phyloP scores from a whole-genome alignment of 2,888 invertebrate genomes.

The Ryuthela nishihirai region DNA sequence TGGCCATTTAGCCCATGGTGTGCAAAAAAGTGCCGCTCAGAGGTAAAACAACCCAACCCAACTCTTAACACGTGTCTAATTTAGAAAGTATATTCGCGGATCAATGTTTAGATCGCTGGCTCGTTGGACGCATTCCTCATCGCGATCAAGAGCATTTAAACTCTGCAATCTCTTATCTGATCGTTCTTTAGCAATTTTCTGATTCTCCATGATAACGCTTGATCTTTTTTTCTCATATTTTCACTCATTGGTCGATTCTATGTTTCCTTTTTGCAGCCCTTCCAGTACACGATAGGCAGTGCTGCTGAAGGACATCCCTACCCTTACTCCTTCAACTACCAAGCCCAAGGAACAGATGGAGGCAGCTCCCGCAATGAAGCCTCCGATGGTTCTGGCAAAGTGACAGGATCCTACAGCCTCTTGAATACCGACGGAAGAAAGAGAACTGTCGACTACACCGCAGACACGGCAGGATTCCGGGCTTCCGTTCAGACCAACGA shows the following conservation, averaged over 20 bases:
- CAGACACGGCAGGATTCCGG: slow-evolving; percentile 26
- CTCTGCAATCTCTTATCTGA: neutral
- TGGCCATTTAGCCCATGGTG: no score
- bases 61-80: no score
- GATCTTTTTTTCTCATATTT: neutral
- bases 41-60: no score
- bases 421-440: slow-evolving; percentile 21
- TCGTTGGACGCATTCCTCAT: neutral
- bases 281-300: neutral
- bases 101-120: neutral
- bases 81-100: no score
- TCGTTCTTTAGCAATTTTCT: no score
- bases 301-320: no score
- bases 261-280: neutral
- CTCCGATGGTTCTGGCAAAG: slow-evolving; percentile 22
- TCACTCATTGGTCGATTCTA: neutral
- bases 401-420: slow-evolving; percentile 27
- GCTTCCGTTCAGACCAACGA: slow-evolving; percentile 31
- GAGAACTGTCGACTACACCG: slow-evolving; percentile 43
- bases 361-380: slow-evolving; percentile 27
- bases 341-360: slow-evolving; percentile 28
- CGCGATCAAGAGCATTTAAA: neutral
- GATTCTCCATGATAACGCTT: no score
- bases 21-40: no score
- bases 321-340: slow-evolving; percentile 32